Percentiles rank a stretch among this genome's conserved stretches.
phyloP scores from a whole-genome alignment of 1,140 invertebrate species.

The Vanessa atalanta region DNA sequence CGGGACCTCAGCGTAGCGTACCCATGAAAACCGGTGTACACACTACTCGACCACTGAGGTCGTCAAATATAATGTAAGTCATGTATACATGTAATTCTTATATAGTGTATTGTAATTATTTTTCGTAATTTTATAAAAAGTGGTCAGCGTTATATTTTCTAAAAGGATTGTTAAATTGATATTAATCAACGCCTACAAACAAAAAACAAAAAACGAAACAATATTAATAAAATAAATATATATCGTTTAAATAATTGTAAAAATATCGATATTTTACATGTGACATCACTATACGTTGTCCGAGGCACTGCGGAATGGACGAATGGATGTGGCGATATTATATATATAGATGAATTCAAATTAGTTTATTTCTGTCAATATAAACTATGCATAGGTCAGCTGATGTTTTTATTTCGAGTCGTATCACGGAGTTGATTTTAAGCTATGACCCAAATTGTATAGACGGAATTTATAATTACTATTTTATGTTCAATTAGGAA shows the following conservation, averaged over 20 bases:
- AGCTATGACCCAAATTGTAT: not conserved
- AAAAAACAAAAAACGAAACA: too few relatives aligned
- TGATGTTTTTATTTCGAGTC: slow-evolving; percentile 19
- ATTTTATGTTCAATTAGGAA: not conserved
- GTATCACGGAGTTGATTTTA: not conserved
- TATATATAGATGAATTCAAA: slow-evolving; percentile 40
- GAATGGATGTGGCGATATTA: slow-evolving; percentile 19
- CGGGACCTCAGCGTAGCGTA: too few relatives aligned
- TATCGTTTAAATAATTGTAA: not conserved
- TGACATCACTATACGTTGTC: slow-evolving; percentile 29
- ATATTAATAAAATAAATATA: too few relatives aligned
- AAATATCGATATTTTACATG: slow-evolving; percentile 37
- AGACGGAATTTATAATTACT: not conserved
- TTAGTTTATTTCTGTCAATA: slow-evolving; percentile 27
- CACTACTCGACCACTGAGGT: too few relatives aligned
- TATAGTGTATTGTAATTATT: too few relatives aligned
- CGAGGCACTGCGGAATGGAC: slow-evolving; percentile 34
- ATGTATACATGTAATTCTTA: too few relatives aligned
- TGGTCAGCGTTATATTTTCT: too few relatives aligned
- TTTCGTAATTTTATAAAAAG: too few relatives aligned
- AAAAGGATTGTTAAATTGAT: too few relatives aligned
- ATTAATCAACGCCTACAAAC: too few relatives aligned
- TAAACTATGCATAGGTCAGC: slow-evolving; percentile 20
- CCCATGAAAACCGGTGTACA: too few relatives aligned
- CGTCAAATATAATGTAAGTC: too few relatives aligned